A percentile compares a stretch with the other conserved stretches of the same genome.
These are phyloP conservation scores for Idaea aversata DNA, from an alignment of 2,888 invertebrate species.

Conservation along the genomic window DNA sequence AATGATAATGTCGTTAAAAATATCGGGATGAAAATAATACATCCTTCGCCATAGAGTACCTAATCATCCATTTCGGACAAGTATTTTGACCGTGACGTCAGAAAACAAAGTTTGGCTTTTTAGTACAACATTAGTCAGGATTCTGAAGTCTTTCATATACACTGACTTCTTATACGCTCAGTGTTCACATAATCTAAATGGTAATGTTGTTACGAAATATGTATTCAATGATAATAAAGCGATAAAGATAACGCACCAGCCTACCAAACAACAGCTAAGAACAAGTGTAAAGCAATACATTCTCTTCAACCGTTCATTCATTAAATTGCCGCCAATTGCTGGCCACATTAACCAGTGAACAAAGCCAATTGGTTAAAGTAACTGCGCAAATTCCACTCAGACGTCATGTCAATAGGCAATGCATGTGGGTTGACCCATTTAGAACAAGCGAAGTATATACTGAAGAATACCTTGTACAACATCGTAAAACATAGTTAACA, in stretches of 20 bases:
- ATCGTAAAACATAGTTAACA: too few relatives aligned
- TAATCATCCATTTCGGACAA: too few relatives aligned
- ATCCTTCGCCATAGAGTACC: too few relatives aligned
- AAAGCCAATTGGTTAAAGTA: slow-evolving; percentile 23
- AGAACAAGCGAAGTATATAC: background rate
- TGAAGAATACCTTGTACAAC: background rate
- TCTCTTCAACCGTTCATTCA: slow-evolving; percentile 12
- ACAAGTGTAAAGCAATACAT: background rate
- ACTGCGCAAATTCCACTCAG: slow-evolving; percentile 26
- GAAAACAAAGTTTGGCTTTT: too few relatives aligned
- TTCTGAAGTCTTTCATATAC: background rate
- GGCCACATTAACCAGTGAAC: slow-evolving; percentile 15
- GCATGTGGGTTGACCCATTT: slow-evolving; percentile 31
- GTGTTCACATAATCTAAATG: background rate
- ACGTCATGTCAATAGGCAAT: slow-evolving; percentile 22
- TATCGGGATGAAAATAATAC: too few relatives aligned
- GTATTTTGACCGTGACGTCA: too few relatives aligned
- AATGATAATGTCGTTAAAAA: too few relatives aligned
- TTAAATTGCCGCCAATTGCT: slow-evolving; percentile 17
- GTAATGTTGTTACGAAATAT: background rate
- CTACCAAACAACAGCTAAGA: slow-evolving; percentile 2
- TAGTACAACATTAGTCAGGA: background rate
- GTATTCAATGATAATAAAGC: background rate
- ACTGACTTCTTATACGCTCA: background rate
- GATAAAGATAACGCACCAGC: background rate